Evolutionary conservation across 2,888 invertebrate genomes (phyloP), one percentile per base, ranked within the genome.

Genomic region (Lathronympha strigana): DNA sequence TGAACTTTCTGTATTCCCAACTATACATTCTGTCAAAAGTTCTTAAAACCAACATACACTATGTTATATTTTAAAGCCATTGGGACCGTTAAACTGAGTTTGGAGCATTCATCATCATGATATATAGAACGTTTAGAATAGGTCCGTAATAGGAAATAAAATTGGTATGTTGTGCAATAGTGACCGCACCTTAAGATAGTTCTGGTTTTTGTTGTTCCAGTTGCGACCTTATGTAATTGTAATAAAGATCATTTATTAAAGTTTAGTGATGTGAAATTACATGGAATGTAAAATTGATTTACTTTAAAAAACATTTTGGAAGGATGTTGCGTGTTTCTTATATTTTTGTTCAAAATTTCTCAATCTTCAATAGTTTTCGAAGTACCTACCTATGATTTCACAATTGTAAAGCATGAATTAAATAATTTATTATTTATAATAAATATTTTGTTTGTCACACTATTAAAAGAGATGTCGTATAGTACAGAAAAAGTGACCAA

Each of bases 51-150:
- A 45, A 33, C 43, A 47, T 54, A 54, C 45, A 43, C 25, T 62
- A 54, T 45, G 45, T 62, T 54, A 36, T 15, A 54, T 8, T 47
- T 60, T 54, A 40, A 31, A 40, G 15, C 19, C 28, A 53, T 53
- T 15, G 19, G 25, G 15, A 25, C 61, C 38, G 43, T 61, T 54
- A 38, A 23, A 38, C 11, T 11, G 15, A 25, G 54, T 57, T 57
- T 31, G 40, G 61, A 23, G 43, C 61, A 61, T 61, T 33, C 31
- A 61, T 61, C 61, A 61, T 43, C 23, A 53, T 61, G 61, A 61
- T 61, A 43, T 53, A 61, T 43, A 21, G 40, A 13, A 51, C 40
- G 40, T 28, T 31, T 25, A 61, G 25, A 40, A 15, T 38, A 4
- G 15, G 13, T 28, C 28, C 15, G 43, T 31, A 45, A 57, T 57